A percentile compares a stretch with the other conserved stretches of the same genome.
These are phyloP conservation scores for Drosophila falleni DNA, from an alignment of 2,888 invertebrate species.

Conservation along the genomic window DNA sequence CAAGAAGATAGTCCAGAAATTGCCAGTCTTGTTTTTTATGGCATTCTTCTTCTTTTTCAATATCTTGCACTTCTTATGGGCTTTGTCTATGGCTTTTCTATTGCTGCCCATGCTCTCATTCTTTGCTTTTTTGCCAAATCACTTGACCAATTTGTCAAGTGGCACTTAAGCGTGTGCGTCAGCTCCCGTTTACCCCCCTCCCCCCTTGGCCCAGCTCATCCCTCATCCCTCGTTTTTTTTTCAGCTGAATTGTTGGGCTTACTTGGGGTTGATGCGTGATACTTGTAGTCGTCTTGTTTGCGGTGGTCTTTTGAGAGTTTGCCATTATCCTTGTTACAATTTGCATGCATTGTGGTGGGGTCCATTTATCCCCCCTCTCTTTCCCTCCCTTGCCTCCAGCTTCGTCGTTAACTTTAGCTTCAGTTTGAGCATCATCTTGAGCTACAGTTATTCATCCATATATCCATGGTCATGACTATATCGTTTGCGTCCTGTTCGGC, in stretches of 20 bases:
- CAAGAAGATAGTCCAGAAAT: too few species aligned
- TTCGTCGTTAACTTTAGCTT: background rate
- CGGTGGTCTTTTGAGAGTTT: constrained; percentile 74
- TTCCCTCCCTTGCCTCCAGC: background rate
- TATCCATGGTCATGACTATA: constrained; percentile 50
- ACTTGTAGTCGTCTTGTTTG: constrained; percentile 62
- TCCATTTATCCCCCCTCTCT: constrained; percentile 46
- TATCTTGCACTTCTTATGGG: constrained; percentile 19
- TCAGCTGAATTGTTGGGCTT: constrained; percentile 14
- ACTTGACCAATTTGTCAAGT: constrained; percentile 85
- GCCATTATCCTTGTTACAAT: constrained; percentile 77
- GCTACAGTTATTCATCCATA: constrained; percentile 66
- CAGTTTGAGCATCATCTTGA: constrained; percentile 33
- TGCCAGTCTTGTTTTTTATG: too few species aligned
- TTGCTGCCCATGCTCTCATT: constrained; percentile 10
- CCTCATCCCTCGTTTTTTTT: too few species aligned
- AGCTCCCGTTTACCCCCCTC: background rate
- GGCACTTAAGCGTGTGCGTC: constrained; percentile 75
- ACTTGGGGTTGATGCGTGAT: constrained; percentile 57
- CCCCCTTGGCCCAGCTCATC: constrained; percentile 1
- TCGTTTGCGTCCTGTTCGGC: constrained; percentile 43
- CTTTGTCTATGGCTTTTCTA: constrained; percentile 34
- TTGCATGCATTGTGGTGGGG: constrained; percentile 72
- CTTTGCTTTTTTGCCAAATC: constrained; percentile 79
- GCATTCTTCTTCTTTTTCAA: background rate